phyloP scores from a whole-genome alignment of 2,888 invertebrate species.

The Dinocampus coccinellae region DNA sequence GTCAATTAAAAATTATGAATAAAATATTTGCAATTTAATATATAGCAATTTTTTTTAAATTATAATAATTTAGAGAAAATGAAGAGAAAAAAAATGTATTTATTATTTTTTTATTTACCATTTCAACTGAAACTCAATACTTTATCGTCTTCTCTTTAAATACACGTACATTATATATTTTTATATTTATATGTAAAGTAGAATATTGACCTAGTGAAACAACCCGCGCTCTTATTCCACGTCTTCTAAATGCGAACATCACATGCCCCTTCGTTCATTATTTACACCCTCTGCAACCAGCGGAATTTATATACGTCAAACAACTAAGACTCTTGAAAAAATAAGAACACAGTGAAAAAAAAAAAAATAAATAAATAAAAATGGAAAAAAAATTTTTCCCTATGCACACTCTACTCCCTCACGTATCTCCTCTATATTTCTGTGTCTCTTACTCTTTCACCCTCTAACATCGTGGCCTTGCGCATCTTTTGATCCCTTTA shows the following conservation, averaged over 20 bases:
- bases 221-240: constrained; percentile 46
- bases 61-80: no score
- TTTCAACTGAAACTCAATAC: no score
- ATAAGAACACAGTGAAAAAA: no score
- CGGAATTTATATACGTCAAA: constrained; percentile 47
- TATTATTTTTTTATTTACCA: no score
- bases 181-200: constrained; percentile 37
- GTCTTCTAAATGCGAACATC: constrained; percentile 36
- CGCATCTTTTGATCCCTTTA: not conserved
- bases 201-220: constrained; percentile 61
- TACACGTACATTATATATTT: no score
- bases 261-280: constrained; percentile 64
- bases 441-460: constrained; percentile 9
- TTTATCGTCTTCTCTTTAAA: constrained; percentile 29
- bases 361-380: constrained; percentile 37
- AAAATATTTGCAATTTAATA: no score
- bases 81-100: no score
- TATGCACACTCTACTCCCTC: constrained; percentile 9
- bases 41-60: no score
- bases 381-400: constrained; percentile 30
- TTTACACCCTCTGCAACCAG: constrained; percentile 58
- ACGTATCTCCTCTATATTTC: no score
- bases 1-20: no score
- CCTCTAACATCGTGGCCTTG: not conserved
- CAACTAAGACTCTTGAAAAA: constrained; percentile 49